Evolutionary conservation across 2,888 invertebrate genomes (phyloP).

Genomic region (Chydorus sphaericus): DNA sequence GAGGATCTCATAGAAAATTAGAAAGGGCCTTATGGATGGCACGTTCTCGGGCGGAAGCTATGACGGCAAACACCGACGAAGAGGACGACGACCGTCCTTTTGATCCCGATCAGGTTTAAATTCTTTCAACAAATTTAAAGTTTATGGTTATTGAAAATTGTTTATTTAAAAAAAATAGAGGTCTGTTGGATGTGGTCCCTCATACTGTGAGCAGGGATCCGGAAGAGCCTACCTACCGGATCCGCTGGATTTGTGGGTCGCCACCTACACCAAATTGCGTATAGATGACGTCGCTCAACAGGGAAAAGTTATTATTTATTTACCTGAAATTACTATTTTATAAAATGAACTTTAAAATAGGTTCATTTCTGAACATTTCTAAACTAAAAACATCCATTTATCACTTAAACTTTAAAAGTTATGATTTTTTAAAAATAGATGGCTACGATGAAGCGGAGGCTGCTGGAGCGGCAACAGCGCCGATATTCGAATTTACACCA

Average conservation of each 20-base stretch:
- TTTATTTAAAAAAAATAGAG: too few relatives aligned
- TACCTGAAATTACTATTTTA: not conserved
- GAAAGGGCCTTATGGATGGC: not conserved
- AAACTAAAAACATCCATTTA: too few relatives aligned
- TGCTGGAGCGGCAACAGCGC: not conserved
- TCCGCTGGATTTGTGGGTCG: slow-evolving; percentile 1
- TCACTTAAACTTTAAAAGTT: too few relatives aligned
- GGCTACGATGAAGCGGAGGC: not conserved
- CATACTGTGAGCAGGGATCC: not conserved
- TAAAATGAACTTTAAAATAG: too few relatives aligned
- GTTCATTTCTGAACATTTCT: too few relatives aligned
- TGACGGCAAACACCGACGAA: not conserved
- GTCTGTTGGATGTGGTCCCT: not conserved
- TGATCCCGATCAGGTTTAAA: not conserved
- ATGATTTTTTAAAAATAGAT: not conserved
- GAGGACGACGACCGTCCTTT: not conserved
- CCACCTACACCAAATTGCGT: not conserved
- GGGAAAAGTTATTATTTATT: not conserved
- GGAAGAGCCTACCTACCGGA: not conserved
- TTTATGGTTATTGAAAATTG: too few relatives aligned
- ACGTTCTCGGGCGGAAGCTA: not conserved
- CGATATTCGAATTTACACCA: too few relatives aligned
- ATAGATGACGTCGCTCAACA: not conserved
- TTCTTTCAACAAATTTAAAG: not conserved
- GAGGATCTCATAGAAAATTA: not conserved